Percentiles rank a stretch among this genome's conserved stretches.
phyloP scores from a whole-genome alignment of 1,140 invertebrate genomes.

The silkworm (Bombyx mori) region DNA sequence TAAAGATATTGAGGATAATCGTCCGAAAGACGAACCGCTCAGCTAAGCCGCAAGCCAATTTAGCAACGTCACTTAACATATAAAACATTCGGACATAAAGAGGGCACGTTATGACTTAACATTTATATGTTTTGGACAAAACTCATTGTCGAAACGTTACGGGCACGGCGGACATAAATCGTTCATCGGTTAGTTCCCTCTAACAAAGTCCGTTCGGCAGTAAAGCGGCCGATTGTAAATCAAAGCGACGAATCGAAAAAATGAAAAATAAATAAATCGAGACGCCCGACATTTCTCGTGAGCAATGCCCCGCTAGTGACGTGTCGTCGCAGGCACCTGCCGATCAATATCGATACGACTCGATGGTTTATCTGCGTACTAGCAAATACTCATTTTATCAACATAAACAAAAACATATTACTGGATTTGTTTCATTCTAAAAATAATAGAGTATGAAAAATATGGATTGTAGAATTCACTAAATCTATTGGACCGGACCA shows the following conservation, averaged over 20 bases:
- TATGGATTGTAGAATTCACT: no score
- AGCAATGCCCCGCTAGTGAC: conserved; percentile 31
- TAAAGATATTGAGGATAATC: conserved; percentile 3
- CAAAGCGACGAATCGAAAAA: conserved; percentile 62
- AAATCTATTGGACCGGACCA: no score
- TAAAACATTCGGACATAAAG: conserved; percentile 30
- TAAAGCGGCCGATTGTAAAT: conserved; percentile 63
- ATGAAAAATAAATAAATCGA: conserved; percentile 43
- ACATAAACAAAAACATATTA: no score
- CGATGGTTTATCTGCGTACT: no score
- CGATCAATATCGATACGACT: no score
- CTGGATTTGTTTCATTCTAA: no score
- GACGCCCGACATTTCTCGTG: conserved; percentile 42
- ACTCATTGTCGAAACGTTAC: conserved; percentile 40
- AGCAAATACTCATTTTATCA: no score
- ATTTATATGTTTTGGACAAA: conserved; percentile 50
- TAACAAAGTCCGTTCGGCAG: conserved; percentile 58
- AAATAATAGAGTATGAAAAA: no score
- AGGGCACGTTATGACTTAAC: conserved; percentile 34
- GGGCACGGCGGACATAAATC: conserved; percentile 45
- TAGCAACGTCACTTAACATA: conserved; percentile 35
- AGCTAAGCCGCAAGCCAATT: conserved; percentile 21
- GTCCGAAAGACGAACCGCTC: conserved; percentile 2
- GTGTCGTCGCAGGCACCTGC: conserved; percentile 1
- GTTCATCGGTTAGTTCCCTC: conserved; percentile 47